Conservation (phyloP, 1,140 invertebrate genomes). For the Cotesia typhae region DNA sequence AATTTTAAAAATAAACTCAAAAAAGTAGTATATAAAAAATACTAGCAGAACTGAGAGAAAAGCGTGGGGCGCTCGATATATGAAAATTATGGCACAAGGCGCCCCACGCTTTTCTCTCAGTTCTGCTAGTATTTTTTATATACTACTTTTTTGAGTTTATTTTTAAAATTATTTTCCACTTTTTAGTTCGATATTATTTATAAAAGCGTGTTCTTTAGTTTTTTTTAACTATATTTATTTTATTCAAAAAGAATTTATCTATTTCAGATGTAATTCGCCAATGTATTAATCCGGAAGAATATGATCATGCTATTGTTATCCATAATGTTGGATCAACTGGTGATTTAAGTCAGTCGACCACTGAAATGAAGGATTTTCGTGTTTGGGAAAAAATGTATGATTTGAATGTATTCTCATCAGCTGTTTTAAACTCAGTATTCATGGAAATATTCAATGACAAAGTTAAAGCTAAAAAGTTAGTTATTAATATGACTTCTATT, state of each 20-base stretch:
- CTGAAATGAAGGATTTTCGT: conserved; percentile 69
- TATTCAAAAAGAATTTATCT: background rate
- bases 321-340: conserved; percentile 92
- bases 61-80: too few relatives aligned
- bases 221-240: too few relatives aligned
- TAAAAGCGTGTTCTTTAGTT: too few relatives aligned
- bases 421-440: conserved; percentile 81
- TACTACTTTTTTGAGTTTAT: too few relatives aligned
- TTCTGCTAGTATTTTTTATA: too few relatives aligned
- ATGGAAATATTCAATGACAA: conserved; percentile 68
- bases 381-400: conserved; percentile 77
- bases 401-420: conserved; percentile 82
- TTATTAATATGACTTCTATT: conserved; percentile 91
- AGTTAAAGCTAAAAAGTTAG: conserved; percentile 63
- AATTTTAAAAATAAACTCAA: too few relatives aligned
- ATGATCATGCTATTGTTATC: conserved; percentile 78
- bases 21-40: too few relatives aligned
- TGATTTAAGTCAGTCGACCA: conserved; percentile 71
- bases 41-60: too few relatives aligned
- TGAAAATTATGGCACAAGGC: too few relatives aligned
- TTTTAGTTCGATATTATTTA: too few relatives aligned
- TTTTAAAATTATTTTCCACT: too few relatives aligned
- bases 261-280: conserved; percentile 61
- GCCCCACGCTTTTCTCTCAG: too few relatives aligned
- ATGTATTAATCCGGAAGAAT: conserved; percentile 62